phyloP scores from a whole-genome alignment of 2,113 vertebrate species.

The Tetrao urogallus region DNA sequence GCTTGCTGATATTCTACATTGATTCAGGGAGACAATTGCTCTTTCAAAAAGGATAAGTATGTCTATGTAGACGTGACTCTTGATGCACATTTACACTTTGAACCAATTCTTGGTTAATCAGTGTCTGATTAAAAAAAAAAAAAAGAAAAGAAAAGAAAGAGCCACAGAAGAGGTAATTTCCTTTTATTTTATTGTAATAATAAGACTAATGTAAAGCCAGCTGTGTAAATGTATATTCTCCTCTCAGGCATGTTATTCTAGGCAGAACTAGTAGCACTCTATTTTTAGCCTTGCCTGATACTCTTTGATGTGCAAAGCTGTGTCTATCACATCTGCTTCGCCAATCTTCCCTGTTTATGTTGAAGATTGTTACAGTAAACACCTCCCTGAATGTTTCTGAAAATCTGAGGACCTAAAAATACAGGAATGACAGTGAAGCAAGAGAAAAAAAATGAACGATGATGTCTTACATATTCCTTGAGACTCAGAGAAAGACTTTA shows the following conservation, averaged over 20 bases:
- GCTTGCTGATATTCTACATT: background rate
- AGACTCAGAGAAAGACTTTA: background rate
- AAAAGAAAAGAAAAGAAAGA: conserved; percentile 50
- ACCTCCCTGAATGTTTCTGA: background rate
- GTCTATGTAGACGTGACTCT: conserved; percentile 29
- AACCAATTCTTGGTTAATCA: conserved; percentile 65
- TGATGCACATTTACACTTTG: conserved; percentile 36
- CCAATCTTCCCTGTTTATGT: background rate
- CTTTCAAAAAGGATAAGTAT: conserved; percentile 13
- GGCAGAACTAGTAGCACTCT: conserved; percentile 22
- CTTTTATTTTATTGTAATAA: conserved; percentile 52
- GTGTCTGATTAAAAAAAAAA: conserved; percentile 9
- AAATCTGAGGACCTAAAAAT: background rate
- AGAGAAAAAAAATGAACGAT: background rate
- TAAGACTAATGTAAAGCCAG: conserved; percentile 44
- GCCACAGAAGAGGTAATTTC: conserved; percentile 63
- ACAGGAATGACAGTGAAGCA: background rate
- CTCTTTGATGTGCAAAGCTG: background rate
- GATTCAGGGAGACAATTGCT: conserved; percentile 10
- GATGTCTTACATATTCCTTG: background rate
- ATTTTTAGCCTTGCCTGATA: conserved; percentile 49
- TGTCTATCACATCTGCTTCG: background rate
- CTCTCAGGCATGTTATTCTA: conserved; percentile 56
- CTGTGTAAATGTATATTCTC: conserved; percentile 69
- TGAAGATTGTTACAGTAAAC: background rate